These are phyloP conservation scores for Calonectris borealis DNA, from an alignment of 2,113 vertebrate genomes.

Conservation along the genomic window DNA sequence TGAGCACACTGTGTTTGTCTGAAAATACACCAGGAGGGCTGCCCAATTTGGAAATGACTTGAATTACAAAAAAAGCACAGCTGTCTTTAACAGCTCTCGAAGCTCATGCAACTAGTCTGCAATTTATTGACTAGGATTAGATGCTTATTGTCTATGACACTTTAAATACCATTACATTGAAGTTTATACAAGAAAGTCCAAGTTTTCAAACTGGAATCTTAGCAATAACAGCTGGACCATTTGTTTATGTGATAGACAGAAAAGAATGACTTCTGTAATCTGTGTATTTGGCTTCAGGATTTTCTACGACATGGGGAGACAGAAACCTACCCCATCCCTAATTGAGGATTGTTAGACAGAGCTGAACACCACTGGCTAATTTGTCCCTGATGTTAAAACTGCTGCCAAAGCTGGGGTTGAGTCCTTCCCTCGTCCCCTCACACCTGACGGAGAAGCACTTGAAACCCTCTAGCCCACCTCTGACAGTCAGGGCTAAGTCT, in stretches of 20 bases:
- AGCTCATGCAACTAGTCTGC: constrained; percentile 78
- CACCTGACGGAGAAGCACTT: constrained; percentile 74
- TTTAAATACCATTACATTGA: constrained; percentile 88
- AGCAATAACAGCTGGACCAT: constrained; percentile 83
- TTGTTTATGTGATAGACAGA: constrained; percentile 86
- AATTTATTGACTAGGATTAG: constrained; percentile 85
- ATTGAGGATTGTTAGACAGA: constrained; percentile 67
- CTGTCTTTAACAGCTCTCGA: constrained; percentile 79
- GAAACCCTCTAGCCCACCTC: constrained; percentile 73
- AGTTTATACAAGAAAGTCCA: constrained; percentile 87
- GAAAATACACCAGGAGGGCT: constrained; percentile 78
- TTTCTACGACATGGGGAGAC: constrained; percentile 56
- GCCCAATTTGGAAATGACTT: constrained; percentile 77
- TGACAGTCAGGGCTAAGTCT: constrained; percentile 68
- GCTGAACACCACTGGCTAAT: constrained; percentile 69
- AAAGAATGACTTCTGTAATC: constrained; percentile 86
- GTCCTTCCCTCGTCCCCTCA: constrained; percentile 39
- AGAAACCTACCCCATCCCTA: constrained; percentile 58
- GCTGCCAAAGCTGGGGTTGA: constrained; percentile 53
- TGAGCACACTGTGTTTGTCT: constrained; percentile 77
- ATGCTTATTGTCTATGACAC: constrained; percentile 87
- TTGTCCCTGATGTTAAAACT: constrained; percentile 74
- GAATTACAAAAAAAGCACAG: constrained; percentile 80
- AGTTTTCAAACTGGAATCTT: constrained; percentile 85
- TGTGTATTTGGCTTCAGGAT: constrained; percentile 79